Percentiles rank a stretch among this genome's conserved stretches.
phyloP scores from a whole-genome alignment of 2,113 vertebrate genomes.

The Elephas maximus region DNA sequence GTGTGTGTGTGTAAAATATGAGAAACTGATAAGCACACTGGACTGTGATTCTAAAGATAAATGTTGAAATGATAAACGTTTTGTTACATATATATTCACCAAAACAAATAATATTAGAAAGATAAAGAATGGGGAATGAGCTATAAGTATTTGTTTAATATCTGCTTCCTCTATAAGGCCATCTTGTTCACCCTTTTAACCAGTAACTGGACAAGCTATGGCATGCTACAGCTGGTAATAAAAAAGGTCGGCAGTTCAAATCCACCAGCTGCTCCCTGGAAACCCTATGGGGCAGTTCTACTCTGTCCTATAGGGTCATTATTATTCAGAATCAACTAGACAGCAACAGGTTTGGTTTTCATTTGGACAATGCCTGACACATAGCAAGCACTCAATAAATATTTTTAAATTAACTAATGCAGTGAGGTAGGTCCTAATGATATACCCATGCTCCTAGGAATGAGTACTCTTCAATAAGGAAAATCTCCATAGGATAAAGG shows the following conservation, averaged over 20 bases:
- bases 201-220: neutral
- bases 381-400: neutral
- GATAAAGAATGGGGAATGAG: slow-evolving; percentile 1
- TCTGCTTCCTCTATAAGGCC: neutral
- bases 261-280: too few species aligned
- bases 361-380: neutral
- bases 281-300: too few species aligned
- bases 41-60: neutral
- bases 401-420: slow-evolving; percentile 9
- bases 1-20: neutral
- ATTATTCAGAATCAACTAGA: too few species aligned
- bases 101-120: neutral
- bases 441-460: neutral
- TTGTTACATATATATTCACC: too few species aligned
- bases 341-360: too few species aligned
- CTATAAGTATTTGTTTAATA: neutral
- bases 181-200: neutral
- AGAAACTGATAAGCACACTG: neutral
- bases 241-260: too few species aligned
- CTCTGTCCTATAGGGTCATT: too few species aligned
- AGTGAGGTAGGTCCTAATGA: neutral
- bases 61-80: neutral
- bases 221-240: too few species aligned
- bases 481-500: neutral
- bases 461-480: neutral